Evolutionary conservation across 1,140 invertebrate species (phyloP), one percentile per base, ranked within the genome.

Genomic region (Atta texana): DNA sequence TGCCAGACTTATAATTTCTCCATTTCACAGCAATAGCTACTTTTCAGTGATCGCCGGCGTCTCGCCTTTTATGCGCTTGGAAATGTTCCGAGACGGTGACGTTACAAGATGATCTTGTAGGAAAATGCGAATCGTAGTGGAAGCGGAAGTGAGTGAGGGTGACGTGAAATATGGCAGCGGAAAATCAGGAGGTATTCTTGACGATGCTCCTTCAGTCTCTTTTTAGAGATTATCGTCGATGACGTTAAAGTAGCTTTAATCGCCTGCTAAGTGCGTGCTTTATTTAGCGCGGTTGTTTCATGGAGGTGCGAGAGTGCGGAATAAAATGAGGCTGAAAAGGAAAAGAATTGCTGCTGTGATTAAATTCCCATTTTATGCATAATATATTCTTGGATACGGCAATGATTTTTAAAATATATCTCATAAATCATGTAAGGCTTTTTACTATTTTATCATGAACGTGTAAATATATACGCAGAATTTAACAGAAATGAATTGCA

Each of bases 1-100:
- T 57, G 69, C 44, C 77, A 75, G 66, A 88, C 74, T 81, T 88
- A 88, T 88, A 88, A 88, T 88, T 88, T 88, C 51, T 57, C 77
- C 21, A 14, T 81, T 88, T n/a, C 39, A 75, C 59, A 55, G 63
- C 69, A 71, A 84, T 88, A 88, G 81, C 86, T 88, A 88, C 87
- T 88, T 88, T 81, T 68, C 77, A 88, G 53, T 28, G 57, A 84
- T 84, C 80, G 39, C 10, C 66, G 18, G 53, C 78, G 78, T 72
- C 39, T 51, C 53, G 87, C 49, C 74, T 88, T 74, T 88, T 90
- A 89, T 72, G 85, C 55, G 77, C 81, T 80, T 87, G 69, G 76
- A 61, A 85, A 68, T 21, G 77, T 87, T 77, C 81, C 74, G 74
- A 53, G 55, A 63, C 39, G 69, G 6, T 51, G 55, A 39, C 44